Evolutionary conservation across 2,888 invertebrate genomes (phyloP), one percentile per base, ranked within the genome.

Genomic region (Zygothrica quintamaculata): DNA sequence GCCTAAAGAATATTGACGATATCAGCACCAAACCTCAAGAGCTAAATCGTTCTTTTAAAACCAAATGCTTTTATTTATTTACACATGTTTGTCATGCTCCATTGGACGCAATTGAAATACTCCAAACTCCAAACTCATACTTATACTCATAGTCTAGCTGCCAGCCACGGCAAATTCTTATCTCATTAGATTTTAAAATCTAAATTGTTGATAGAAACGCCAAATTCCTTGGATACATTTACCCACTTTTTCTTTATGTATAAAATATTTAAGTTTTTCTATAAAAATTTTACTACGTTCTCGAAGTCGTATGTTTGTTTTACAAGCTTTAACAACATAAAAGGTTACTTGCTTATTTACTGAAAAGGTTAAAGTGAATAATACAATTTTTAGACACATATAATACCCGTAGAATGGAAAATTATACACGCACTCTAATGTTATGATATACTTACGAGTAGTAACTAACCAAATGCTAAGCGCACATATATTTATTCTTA

Each of bases 41-140:
- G 65, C 40, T 40, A 55, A 29, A 70, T 16, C 9, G 57, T 34
- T 22, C 18, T 22, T 22, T 3, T 22, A 22, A 22, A 58, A 76
- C 75, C 65, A 85, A 82, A 87, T 85, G 87, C 64, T 82, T 87
- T 87, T 87, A 82, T 82, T 85, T 87, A 87, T 81, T 87, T 82
- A 87, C 85, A 82, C 85, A 81, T 87, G 82, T 85, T 66, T 77
- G 60, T 46, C 69, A 84, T 84, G 80, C 81, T 77, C 74, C 87
- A 80, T 87, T 87, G 47, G 74, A 80, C 59, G 67, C 65, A 46
- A 61, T 67, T 52, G 55, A 65, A 52, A 75, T 40, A 40, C 47
- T 22, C 48, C 46, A 31, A 31, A 9, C 31, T 31, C n/a, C 18
- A 22, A 22, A 22, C 18, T 22, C 18, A 22, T 22, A n/a, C 33